phyloP scores from a whole-genome alignment of 2,888 invertebrate genomes.

The Capitulum mitella region DNA sequence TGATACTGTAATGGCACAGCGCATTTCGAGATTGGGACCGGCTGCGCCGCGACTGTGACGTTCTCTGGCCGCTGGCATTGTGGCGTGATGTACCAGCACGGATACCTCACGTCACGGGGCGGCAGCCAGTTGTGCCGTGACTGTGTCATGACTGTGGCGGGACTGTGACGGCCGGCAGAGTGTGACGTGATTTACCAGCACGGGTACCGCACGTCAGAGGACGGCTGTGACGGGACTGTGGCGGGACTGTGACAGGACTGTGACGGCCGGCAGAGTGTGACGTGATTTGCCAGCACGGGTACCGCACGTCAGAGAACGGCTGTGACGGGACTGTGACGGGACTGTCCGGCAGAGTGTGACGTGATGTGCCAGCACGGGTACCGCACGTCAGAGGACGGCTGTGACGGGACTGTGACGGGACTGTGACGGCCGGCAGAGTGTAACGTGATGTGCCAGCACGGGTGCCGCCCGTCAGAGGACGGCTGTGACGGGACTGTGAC shows the following conservation, averaged over 20 bases:
- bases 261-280: neutral
- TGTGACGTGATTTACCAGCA: neutral
- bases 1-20: no score
- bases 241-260: no score
- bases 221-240: neutral
- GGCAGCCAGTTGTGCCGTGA: neutral
- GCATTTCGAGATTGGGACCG: no score
- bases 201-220: neutral
- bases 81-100: neutral
- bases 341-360: slow-evolving; percentile 5
- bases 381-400: neutral
- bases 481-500: neutral
- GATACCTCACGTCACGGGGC: neutral
- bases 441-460: neutral
- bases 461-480: neutral
- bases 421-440: neutral
- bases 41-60: neutral
- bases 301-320: neutral
- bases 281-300: slow-evolving; percentile 13
- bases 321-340: no score
- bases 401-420: neutral
- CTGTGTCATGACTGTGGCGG: neutral
- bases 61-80: neutral
- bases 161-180: neutral
- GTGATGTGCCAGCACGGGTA: slow-evolving; percentile 16